These are phyloP conservation scores for Poicephalus gulielmi DNA, from an alignment of 2,113 vertebrate genomes.

Conservation along the genomic window DNA sequence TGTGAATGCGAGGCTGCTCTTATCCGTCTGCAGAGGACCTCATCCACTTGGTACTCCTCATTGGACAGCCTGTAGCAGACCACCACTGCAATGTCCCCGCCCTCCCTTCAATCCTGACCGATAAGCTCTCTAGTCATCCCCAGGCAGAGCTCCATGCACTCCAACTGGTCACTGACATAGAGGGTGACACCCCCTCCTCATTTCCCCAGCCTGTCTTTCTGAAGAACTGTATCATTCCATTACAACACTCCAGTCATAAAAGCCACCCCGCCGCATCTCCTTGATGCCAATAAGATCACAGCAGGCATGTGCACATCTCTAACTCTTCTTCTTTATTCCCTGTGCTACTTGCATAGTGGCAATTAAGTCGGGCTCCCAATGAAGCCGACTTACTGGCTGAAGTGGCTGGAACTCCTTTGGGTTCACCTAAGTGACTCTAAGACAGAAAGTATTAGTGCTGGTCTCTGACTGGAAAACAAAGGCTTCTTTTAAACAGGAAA, in stretches of 20 bases:
- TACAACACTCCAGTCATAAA: not conserved
- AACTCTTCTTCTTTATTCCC: not conserved
- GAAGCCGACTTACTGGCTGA: not conserved
- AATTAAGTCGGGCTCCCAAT: not conserved
- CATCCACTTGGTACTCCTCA: not conserved
- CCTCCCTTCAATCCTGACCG: not conserved
- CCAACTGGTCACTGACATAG: not conserved
- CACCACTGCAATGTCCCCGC: not conserved
- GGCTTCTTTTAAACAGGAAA: not conserved
- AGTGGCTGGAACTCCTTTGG: not conserved
- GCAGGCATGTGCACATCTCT: not conserved
- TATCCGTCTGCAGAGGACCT: not conserved
- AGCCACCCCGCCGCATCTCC: not conserved
- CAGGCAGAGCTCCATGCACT: not conserved
- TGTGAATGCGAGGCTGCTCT: not conserved
- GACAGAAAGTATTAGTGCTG: not conserved
- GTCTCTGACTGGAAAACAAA: not conserved
- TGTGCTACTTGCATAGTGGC: not conserved
- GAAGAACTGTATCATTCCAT: not conserved
- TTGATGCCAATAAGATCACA: not conserved
- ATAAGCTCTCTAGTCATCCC: not conserved
- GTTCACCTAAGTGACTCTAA: not conserved
- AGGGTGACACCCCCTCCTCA: not conserved
- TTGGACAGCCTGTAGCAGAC: not conserved
- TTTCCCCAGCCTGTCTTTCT: not conserved